These are phyloP conservation scores for Heliocidaris erythrogramma DNA, from an alignment of 35 echinoderm and acorn worm species.

Conservation along the genomic window DNA sequence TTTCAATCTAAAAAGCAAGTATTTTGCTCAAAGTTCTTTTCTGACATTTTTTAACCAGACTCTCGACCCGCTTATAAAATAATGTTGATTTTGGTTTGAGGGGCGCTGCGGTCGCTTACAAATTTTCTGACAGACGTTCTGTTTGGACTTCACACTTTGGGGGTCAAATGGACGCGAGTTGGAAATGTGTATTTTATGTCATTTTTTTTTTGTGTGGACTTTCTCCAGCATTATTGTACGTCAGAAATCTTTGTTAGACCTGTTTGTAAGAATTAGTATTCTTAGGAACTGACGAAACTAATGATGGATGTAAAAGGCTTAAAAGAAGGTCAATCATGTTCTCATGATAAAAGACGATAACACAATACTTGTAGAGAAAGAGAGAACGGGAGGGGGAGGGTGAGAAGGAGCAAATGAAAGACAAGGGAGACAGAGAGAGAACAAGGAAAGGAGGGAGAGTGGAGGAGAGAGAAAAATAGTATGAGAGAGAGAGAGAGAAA, in stretches of 20 bases:
- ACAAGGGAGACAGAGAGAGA: too few species aligned
- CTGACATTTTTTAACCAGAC: too few species aligned
- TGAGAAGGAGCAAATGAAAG: too few species aligned
- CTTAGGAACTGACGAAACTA: too few species aligned
- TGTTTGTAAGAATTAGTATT: not conserved
- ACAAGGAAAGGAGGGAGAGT: too few species aligned
- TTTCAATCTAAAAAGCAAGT: not conserved
- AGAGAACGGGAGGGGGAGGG: too few species aligned
- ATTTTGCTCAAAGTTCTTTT: not conserved
- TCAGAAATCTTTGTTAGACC: not conserved
- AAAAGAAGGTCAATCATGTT: not conserved
- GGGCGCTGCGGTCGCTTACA: not conserved
- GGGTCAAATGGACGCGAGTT: not conserved
- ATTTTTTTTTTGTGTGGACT: not conserved
- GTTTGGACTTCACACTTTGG: not conserved
- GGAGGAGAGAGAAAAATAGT: too few species aligned
- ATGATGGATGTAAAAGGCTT: not conserved
- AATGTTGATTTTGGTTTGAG: slow-evolving; percentile 1
- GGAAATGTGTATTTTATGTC: slow-evolving; percentile 1
- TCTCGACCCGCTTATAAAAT: not conserved
- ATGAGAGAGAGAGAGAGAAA: too few species aligned
- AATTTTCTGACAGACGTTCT: not conserved
- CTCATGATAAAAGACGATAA: not conserved
- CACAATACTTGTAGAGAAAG: too few species aligned
- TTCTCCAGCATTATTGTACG: not conserved